A percentile compares a stretch with the other conserved stretches of the same genome.
Evolutionary conservation across 92 coral and sea anemone species (phyloP).

Genomic region (Galaxea fascicularis): DNA sequence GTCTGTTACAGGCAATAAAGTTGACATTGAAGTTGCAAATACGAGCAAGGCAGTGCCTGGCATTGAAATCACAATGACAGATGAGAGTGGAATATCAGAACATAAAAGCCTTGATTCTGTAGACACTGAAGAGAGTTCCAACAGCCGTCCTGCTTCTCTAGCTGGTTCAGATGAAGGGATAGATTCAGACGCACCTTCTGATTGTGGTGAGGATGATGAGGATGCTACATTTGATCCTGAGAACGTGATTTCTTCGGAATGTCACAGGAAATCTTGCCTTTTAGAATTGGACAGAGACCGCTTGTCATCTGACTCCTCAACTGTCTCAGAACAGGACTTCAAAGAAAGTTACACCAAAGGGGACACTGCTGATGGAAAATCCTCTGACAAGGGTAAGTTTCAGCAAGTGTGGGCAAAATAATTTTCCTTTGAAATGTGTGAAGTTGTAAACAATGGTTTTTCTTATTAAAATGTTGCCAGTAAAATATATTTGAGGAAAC

Average conservation of each 20-base stretch:
- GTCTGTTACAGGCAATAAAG: not conserved
- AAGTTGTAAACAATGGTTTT: no score
- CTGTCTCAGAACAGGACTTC: constrained; percentile 85
- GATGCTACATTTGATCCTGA: constrained; percentile 34
- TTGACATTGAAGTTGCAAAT: constrained; percentile 17
- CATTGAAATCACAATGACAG: constrained; percentile 73
- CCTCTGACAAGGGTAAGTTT: constrained; percentile 17
- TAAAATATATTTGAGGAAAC: no score
- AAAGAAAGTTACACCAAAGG: constrained; percentile 19
- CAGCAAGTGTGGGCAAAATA: not conserved
- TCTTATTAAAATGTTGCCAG: no score
- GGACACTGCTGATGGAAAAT: constrained; percentile 30
- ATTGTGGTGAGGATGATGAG: constrained; percentile 78
- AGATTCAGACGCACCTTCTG: constrained; percentile 85
- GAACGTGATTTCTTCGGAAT: not conserved
- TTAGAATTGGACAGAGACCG: constrained; percentile 74
- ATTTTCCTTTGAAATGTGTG: no score
- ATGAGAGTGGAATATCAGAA: constrained; percentile 78
- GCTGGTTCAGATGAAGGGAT: constrained; percentile 71
- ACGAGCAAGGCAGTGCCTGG: constrained; percentile 45
- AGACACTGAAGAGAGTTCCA: constrained; percentile 49
- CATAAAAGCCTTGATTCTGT: constrained; percentile 76
- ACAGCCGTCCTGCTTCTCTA: constrained; percentile 54
- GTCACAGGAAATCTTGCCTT: constrained; percentile 50
- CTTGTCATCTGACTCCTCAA: constrained; percentile 85